phyloP scores from a whole-genome alignment of 2,797 vertebrate genomes.

The Ctenopoma kingsleyae region DNA sequence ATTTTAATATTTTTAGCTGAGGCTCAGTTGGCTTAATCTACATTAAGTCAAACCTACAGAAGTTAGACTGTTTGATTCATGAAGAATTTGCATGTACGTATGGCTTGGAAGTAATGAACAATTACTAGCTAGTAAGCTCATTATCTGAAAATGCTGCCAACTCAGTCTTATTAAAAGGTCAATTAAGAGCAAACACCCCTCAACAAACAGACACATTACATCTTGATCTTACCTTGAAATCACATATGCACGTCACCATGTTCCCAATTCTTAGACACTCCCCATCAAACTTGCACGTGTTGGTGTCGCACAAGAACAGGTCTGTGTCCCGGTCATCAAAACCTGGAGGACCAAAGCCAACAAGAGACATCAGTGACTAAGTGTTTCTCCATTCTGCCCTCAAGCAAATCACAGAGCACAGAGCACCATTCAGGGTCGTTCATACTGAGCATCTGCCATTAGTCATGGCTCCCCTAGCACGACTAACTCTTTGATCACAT shows the following conservation, averaged over 20 bases:
- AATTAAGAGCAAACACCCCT: not conserved
- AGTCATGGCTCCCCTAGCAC: constrained; percentile 58
- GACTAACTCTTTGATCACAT: constrained; percentile 41
- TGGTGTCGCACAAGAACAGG: constrained; percentile 98
- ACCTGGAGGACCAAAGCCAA: constrained; percentile 86
- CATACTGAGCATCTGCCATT: constrained; percentile 51
- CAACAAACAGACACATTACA: not conserved
- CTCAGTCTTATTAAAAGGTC: not conserved
- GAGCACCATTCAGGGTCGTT: constrained; percentile 30
- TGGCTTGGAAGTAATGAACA: too few species aligned
- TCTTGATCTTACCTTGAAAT: constrained; percentile 94
- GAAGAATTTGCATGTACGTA: too few species aligned
- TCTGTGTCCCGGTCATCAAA: constrained; percentile 98
- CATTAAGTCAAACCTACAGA: too few species aligned
- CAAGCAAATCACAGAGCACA: constrained; percentile 33
- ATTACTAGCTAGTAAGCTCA: too few species aligned
- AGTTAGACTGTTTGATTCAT: too few species aligned
- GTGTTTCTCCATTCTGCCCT: constrained; percentile 45
- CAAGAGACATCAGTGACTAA: constrained; percentile 56
- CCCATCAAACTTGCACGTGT: constrained; percentile 99
- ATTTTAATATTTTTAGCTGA: too few species aligned
- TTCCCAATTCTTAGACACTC: constrained; percentile 98
- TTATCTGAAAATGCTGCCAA: not conserved
- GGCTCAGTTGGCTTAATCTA: too few species aligned
- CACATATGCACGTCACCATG: constrained; percentile 98